These are phyloP conservation scores for Triops cancriformis DNA, from an alignment of 1,140 invertebrate genomes.

Conservation along the genomic window DNA sequence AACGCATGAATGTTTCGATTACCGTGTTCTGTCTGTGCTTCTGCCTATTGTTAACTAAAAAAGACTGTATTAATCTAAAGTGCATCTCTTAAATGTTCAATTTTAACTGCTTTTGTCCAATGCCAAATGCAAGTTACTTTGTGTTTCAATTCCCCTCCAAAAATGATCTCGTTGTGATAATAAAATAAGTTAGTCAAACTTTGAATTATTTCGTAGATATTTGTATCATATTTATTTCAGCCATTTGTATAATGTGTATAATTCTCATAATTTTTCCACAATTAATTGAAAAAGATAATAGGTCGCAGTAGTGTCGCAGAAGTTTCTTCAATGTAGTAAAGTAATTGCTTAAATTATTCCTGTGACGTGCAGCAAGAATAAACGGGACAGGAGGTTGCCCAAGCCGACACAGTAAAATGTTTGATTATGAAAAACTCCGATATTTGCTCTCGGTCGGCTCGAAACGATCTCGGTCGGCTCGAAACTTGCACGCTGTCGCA, in stretches of 20 bases:
- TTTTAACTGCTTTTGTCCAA: neutral
- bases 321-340: neutral
- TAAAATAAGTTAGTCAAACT: neutral
- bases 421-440: too few species aligned
- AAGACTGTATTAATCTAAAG: neutral
- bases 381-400: too few species aligned
- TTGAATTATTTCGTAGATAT: neutral
- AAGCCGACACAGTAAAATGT: too few species aligned
- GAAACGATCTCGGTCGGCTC: too few species aligned
- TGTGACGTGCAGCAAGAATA: too few species aligned
- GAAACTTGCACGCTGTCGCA: too few species aligned
- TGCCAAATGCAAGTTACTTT: neutral
- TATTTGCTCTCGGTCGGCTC: too few species aligned
- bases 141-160: neutral
- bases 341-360: neutral
- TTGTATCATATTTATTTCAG: neutral
- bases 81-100: neutral
- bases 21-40: neutral
- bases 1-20: neutral
- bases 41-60: neutral
- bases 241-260: neutral
- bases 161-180: neutral
- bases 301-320: too few species aligned
- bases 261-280: neutral
- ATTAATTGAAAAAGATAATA: neutral